Base-by-base conservation (phyloP, 2,113 vertebrate species). In the Siniperca knerii region DNA sequence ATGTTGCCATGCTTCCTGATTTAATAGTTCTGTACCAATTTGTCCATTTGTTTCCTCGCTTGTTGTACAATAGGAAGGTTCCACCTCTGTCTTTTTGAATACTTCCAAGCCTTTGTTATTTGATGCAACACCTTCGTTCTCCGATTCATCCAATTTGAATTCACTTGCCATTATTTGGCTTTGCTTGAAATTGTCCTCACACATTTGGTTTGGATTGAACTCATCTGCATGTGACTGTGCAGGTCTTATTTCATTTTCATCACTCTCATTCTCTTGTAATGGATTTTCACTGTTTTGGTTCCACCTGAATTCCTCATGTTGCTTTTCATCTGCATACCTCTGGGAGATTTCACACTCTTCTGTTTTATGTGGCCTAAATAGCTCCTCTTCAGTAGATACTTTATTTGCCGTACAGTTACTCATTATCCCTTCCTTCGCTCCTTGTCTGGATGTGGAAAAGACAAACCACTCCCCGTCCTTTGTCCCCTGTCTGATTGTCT, bases 401-500 rank as follows among this genome's bases (percentile, higher is more conserved):
- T 89, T 85, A 4, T 79, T 91, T 91, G 72, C 83, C 3, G 1
- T 60, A 50, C 50, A 73, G 62, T 68, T 89, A 71, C 71, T 88
- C 84, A 18, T 15, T 21, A 87, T 85, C 52, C 68, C 46, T 83
- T 85, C 90, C 75, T 87, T 85, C 71, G 15, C 77, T 83, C 44
- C 77, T 78, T 89, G 83, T 82, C 83, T 90, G 83, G 75, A 79
- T 84, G 83, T 73, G 70, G 85, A 87, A 23, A 87, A 88, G 84
- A 79, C 91, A 85, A 73, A 79, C 64, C 84, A 58, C 78, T 64
- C 75, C 81, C 44, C 46, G 42, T 90, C 83, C 79, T 85, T 85
- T 86, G 85, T 83, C 85, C 82, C 77, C 29, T 75, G 77, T 79
- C 79, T 81, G 87, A 92, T 87, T 88, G 87, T 92, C 89, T 91